Percentiles rank a stretch among this genome's conserved stretches.
phyloP scores from a whole-genome alignment of 2,888 invertebrate genomes.

The Clivina fossor region DNA sequence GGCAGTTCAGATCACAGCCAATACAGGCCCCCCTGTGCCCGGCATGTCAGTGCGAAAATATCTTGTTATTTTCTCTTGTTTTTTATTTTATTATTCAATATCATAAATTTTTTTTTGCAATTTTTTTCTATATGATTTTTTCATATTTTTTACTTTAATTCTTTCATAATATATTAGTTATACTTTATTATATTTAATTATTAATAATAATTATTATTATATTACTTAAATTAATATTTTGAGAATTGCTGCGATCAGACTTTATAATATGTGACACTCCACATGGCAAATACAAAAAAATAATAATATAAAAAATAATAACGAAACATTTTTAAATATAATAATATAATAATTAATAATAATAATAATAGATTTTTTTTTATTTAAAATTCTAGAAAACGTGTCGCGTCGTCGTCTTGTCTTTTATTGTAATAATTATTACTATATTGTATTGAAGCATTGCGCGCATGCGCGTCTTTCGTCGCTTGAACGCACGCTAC shows the following conservation, averaged over 20 bases:
- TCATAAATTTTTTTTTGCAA: constrained; percentile 44
- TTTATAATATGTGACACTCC: constrained; percentile 52
- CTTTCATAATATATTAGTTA: constrained; percentile 42
- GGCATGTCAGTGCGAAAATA: constrained; percentile 44
- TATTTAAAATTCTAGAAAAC: constrained; percentile 49
- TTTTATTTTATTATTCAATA: constrained; percentile 46
- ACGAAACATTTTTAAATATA: constrained; percentile 42
- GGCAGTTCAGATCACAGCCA: constrained; percentile 56
- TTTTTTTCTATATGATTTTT: constrained; percentile 48
- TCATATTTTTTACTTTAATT: constrained; percentile 44
- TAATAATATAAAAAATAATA: constrained; percentile 43
- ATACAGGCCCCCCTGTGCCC: constrained; percentile 48
- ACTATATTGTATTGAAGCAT: constrained; percentile 34
- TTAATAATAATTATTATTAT: constrained; percentile 42
- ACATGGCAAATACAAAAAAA: constrained; percentile 38
- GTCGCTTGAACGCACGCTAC: constrained; percentile 18
- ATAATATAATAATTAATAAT: constrained; percentile 40
- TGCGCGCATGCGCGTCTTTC: constrained; percentile 20
- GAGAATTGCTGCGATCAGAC: constrained; percentile 57
- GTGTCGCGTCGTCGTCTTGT: constrained; percentile 51
- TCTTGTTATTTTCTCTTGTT: constrained; percentile 39
- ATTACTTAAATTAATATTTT: constrained; percentile 54
- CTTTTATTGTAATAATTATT: constrained; percentile 45
- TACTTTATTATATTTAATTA: constrained; percentile 41
- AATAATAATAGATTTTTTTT: constrained; percentile 52